phyloP scores from a whole-genome alignment of 1,140 invertebrate species.

The Subanguina moxae region DNA sequence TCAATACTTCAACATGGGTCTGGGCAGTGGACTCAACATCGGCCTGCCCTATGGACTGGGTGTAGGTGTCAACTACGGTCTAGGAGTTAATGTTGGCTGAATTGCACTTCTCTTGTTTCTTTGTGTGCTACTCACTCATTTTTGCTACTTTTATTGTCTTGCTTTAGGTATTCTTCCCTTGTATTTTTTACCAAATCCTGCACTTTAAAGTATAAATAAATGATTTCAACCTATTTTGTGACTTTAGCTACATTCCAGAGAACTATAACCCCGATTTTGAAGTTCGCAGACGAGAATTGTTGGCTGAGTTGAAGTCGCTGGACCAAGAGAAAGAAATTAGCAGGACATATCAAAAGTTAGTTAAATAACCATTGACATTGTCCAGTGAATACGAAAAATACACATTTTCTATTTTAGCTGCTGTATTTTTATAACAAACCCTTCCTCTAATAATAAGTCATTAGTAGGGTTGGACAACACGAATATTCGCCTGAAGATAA shows the following conservation, averaged over 20 bases:
- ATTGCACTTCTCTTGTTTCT: background rate
- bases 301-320: background rate
- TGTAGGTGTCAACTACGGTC: background rate
- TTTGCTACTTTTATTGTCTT: too few relatives aligned
- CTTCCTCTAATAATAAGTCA: too few relatives aligned
- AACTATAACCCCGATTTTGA: background rate
- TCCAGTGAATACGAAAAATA: too few relatives aligned
- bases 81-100: slow-evolving; percentile 10
- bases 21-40: slow-evolving; percentile 9
- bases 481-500: too few relatives aligned
- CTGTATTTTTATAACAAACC: too few relatives aligned
- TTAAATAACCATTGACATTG: too few relatives aligned
- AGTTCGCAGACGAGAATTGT: background rate
- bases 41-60: slow-evolving; percentile 2
- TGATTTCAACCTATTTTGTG: background rate
- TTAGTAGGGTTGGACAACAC: too few relatives aligned
- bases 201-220: slow-evolving; percentile 2
- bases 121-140: background rate
- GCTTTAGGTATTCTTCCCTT: too few relatives aligned
- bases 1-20: slow-evolving; percentile 5
- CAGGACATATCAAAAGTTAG: background rate
- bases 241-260: background rate
- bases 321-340: background rate
- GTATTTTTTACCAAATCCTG: background rate
- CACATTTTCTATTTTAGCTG: too few relatives aligned